phyloP scores from a whole-genome alignment of 2,888 invertebrate genomes.

The Chrysolina haemoptera region DNA sequence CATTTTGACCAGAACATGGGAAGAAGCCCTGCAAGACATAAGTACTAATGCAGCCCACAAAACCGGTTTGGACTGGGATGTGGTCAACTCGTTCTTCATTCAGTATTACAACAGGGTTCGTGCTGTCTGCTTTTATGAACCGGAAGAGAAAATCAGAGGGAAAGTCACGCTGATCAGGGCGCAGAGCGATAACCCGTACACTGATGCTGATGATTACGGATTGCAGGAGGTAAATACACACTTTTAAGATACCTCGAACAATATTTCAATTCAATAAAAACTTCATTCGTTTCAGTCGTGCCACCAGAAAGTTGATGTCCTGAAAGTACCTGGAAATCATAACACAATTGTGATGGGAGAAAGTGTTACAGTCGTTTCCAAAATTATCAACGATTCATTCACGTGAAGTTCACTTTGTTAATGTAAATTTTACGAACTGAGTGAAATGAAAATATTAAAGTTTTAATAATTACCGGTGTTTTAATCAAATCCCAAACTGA shows the following conservation, averaged over 20 bases:
- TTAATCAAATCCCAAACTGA: no score
- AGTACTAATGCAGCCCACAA: slow-evolving; percentile 39
- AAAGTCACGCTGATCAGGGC: slow-evolving; percentile 42
- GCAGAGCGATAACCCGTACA: slow-evolving; percentile 22
- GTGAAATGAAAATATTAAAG: no score
- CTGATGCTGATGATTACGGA: slow-evolving; percentile 44
- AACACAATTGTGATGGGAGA: slow-evolving; percentile 42
- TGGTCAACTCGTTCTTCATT: slow-evolving; percentile 28
- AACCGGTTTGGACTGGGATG: slow-evolving; percentile 30
- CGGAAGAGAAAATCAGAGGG: slow-evolving; percentile 39
- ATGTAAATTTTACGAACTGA: no score
- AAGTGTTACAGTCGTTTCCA: slow-evolving; percentile 37
- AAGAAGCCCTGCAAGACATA: slow-evolving; percentile 25
- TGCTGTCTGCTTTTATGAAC: slow-evolving; percentile 43
- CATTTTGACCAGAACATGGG: slow-evolving; percentile 23
- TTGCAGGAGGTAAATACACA: slow-evolving; percentile 42
- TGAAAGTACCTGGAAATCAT: slow-evolving; percentile 46
- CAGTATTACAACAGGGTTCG: slow-evolving; percentile 42
- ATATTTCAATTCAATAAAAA: not conserved
- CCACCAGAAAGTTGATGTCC: slow-evolving; percentile 37
- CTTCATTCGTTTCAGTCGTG: slow-evolving; percentile 44
- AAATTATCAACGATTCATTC: slow-evolving; percentile 38
- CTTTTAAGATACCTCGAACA: not conserved
- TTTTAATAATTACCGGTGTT: no score
- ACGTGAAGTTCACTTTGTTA: not conserved